Conservation (phyloP, 2,888 invertebrate genomes). For the Polyommatus icarus region DNA sequence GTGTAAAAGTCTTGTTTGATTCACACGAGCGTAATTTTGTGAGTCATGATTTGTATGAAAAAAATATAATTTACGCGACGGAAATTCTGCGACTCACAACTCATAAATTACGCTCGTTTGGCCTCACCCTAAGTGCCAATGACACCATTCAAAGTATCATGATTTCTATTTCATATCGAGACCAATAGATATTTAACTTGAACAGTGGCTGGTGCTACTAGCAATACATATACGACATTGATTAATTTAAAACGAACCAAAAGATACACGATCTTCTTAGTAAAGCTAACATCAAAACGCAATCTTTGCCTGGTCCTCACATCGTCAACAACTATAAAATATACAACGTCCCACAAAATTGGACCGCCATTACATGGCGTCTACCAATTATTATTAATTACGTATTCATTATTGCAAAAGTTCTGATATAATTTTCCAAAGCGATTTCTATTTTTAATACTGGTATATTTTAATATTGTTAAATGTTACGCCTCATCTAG, state of each 20-base stretch:
- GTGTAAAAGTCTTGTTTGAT: no score
- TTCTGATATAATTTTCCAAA: constrained; percentile 16
- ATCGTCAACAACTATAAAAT: constrained; percentile 48
- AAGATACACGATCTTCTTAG: background rate
- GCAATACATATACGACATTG: no score
- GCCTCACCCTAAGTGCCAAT: no score
- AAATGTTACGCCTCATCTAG: background rate
- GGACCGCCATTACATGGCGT: constrained; percentile 63
- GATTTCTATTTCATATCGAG: background rate
- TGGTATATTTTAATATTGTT: constrained; percentile 28
- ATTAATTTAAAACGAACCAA: constrained; percentile 15
- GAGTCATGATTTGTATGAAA: no score
- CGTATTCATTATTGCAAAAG: constrained; percentile 40
- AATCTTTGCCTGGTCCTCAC: constrained; percentile 53
- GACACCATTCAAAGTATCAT: background rate
- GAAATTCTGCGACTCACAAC: no score
- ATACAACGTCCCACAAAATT: constrained; percentile 58
- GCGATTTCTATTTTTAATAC: constrained; percentile 30
- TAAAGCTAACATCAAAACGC: constrained; percentile 42
- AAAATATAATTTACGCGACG: no score
- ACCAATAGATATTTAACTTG: background rate
- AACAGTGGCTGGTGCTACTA: no score
- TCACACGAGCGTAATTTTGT: no score
- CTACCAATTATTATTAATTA: constrained; percentile 39
- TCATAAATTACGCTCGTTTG: no score